Base-by-base conservation (phyloP, 2,797 vertebrate species). In the Halcyon leucocephala region DNA sequence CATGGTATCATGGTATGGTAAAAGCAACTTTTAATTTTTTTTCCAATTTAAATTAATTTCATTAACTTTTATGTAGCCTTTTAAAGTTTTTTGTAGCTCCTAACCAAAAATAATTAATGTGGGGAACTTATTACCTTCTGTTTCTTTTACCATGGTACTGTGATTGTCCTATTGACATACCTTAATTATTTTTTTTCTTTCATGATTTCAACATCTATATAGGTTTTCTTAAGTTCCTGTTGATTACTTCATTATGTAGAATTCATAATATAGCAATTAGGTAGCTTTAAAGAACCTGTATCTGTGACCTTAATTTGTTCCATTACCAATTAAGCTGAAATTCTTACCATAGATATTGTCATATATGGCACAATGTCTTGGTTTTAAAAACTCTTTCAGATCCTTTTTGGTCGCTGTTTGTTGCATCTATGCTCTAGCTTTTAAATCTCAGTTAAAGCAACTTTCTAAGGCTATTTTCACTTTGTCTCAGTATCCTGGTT, bases 21-120 rank as follows among this genome's bases (percentile, higher is more conserved):
- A 73, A 82, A 82, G 10, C 7, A 86, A 12, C 3, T 5, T 1
- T 37, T 22, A 28, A 12, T 20, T 12, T 13, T 46, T 46, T 25
- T 1, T 3, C 1, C 19, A 24, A 0, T 10, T 62, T 14, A 77
- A 39, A 33, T 14, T 44, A 6, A 25, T 66, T 88, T 82, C 0
- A 14, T 41, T 51, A 60, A 55, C 9, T 70, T 88, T 8, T 2
- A 13, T 39, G 4, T 55, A 60, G 10, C 10, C 3, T 57, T 37
- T 54, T 72, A 49, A 18, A 39, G n/a, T 21, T 73, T 65, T 82
- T 46, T 46, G 2, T 70, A n/a, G 2, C 7, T 65, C 7, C 9
- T 84, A 84, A 57, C 2, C 14, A 85, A 39, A 79, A 94, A 29
- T 65, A 6, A 42, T 62, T 82, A 16, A 24, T 66, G 4, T 17